Conservation (phyloP, 2,888 invertebrate genomes). For the Micoletzkya japonica region DNA sequence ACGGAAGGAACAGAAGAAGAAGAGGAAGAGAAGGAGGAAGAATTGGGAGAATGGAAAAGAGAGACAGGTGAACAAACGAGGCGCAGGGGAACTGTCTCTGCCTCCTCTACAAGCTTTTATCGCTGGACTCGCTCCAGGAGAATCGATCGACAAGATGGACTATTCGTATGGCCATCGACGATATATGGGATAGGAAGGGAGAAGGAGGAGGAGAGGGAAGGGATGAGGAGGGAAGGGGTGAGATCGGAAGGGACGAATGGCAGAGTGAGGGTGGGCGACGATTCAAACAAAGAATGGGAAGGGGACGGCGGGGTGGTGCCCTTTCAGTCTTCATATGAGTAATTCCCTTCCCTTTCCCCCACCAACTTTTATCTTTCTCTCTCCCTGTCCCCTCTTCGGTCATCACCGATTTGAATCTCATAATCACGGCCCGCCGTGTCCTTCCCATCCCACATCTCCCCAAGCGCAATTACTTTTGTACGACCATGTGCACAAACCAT, state of each 20-base stretch:
- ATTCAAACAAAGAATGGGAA: not conserved
- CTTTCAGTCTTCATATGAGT: too few relatives aligned
- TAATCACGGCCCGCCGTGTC: too few relatives aligned
- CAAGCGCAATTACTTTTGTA: too few relatives aligned
- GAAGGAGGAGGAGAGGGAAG: not conserved
- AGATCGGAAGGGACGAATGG: conserved; percentile 6
- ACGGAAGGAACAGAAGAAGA: conserved; percentile 10
- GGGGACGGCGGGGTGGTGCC: too few relatives aligned
- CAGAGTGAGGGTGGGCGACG: not conserved
- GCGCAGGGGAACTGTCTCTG: not conserved
- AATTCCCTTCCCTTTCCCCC: too few relatives aligned
- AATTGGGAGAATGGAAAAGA: not conserved
- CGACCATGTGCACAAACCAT: too few relatives aligned
- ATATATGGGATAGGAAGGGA: not conserved
- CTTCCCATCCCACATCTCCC: too few relatives aligned
- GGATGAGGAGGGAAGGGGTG: not conserved
- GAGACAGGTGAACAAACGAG: conserved; percentile 16
- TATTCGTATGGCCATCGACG: not conserved
- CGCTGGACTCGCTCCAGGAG: too few relatives aligned
- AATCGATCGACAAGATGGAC: not conserved
- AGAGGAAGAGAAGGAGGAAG: not conserved
- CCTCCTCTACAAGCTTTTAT: not conserved
- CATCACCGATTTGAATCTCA: too few relatives aligned
- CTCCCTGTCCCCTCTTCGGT: too few relatives aligned
- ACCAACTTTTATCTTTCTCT: too few relatives aligned